phyloP scores from a whole-genome alignment of 2,888 invertebrate genomes.

The Campopleginae sp. region DNA sequence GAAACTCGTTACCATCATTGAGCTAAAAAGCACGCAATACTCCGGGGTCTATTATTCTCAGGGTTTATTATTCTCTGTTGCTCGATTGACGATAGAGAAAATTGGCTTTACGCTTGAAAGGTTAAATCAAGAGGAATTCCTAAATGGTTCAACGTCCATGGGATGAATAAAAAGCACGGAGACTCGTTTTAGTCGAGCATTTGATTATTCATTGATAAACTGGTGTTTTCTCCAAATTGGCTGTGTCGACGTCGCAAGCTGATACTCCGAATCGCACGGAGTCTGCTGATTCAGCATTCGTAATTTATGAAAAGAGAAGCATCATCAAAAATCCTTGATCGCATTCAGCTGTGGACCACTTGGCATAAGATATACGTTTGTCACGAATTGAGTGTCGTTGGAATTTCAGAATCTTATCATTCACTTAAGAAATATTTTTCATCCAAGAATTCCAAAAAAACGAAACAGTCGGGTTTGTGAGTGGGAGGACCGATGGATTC shows the following conservation, averaged over 20 bases:
- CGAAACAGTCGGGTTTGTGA: not conserved
- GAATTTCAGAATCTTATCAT: not conserved
- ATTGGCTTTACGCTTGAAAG: not conserved
- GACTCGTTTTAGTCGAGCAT: not conserved
- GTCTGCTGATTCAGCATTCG: not conserved
- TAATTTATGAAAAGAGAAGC: not conserved
- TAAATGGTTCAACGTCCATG: not conserved
- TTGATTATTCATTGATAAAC: slow-evolving; percentile 19
- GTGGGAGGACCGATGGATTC: not conserved
- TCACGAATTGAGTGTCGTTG: not conserved
- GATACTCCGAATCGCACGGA: not conserved
- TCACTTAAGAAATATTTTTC: not conserved
- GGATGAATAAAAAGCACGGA: not conserved
- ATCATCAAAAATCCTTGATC: not conserved
- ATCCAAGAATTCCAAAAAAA: not conserved
- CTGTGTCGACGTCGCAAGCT: not conserved
- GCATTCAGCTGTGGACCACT: not conserved
- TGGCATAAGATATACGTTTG: not conserved
- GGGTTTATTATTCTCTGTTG: not conserved
- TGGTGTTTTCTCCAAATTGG: not conserved
- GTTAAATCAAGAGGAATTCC: slow-evolving; percentile 1
- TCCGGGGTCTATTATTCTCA: not conserved
- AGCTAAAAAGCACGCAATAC: not conserved
- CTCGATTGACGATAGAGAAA: not conserved
- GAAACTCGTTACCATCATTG: not conserved